Evolutionary conservation across 2,888 invertebrate genomes (phyloP).

Genomic region (Rotaria magnacalcarata): DNA sequence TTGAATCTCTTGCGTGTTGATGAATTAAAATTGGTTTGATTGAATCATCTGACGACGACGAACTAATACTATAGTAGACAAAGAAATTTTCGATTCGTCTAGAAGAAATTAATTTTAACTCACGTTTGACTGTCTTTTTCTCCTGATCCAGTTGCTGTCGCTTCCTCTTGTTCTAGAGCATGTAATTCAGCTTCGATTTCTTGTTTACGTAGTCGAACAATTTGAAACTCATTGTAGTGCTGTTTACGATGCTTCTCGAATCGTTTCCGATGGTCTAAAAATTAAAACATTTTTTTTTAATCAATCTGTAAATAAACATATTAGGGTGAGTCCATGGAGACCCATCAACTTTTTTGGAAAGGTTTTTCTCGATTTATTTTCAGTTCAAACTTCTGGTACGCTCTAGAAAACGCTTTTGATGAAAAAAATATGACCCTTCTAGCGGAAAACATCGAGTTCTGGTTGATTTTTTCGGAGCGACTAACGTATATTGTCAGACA

Average conservation of each 20-base stretch:
- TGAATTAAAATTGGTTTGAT: not conserved
- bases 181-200: slow-evolving; percentile 39
- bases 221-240: slow-evolving; percentile 46
- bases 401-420: too few species aligned
- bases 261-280: not conserved
- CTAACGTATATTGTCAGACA: too few species aligned
- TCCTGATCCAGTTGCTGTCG: not conserved
- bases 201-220: slow-evolving; percentile 38
- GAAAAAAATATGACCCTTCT: too few species aligned
- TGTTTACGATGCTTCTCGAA: slow-evolving; percentile 42
- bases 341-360: too few species aligned
- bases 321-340: too few species aligned
- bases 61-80: not conserved
- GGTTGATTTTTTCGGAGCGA: too few species aligned
- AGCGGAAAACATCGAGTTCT: too few species aligned
- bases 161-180: slow-evolving; percentile 25
- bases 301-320: too few species aligned
- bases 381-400: too few species aligned
- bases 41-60: not conserved
- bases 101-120: not conserved
- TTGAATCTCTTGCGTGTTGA: not conserved
- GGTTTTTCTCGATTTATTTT: too few species aligned
- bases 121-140: not conserved
- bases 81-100: not conserved
- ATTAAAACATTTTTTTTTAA: not conserved